Evolutionary conservation across 2,888 invertebrate species (phyloP).

Genomic region (Ennomos erosarius): DNA sequence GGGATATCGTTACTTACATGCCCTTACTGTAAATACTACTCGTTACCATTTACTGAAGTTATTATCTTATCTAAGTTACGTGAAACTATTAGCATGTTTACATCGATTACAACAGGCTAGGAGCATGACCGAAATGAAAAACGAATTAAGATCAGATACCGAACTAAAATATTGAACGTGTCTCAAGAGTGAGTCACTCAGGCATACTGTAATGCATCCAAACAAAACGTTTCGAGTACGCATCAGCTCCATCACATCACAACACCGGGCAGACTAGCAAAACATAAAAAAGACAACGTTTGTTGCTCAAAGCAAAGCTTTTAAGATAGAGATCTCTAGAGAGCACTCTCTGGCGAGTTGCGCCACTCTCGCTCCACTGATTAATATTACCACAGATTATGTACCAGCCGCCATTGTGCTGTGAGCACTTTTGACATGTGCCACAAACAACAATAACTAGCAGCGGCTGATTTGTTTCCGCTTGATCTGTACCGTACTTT

Average conservation of each 20-base stretch:
- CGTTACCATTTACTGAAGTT: too few species aligned
- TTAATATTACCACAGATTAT: slow-evolving; percentile 8
- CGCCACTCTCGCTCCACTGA: slow-evolving; percentile 7
- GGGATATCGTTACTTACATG: not conserved
- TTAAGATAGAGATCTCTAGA: slow-evolving; percentile 53
- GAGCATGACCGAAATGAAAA: too few species aligned
- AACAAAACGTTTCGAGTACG: slow-evolving; percentile 5
- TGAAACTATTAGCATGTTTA: too few species aligned
- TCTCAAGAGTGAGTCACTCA: not conserved
- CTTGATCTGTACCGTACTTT: not conserved
- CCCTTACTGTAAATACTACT: not conserved
- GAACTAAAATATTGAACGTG: not conserved
- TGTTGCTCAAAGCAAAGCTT: slow-evolving; percentile 45
- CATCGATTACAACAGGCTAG: too few species aligned
- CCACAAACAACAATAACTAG: slow-evolving; percentile 8
- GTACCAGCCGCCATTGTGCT: slow-evolving; percentile 1
- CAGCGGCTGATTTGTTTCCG: slow-evolving; percentile 5
- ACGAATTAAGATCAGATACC: not conserved
- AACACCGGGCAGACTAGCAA: slow-evolving; percentile 23
- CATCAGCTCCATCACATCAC: slow-evolving; percentile 12
- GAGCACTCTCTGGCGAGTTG: slow-evolving; percentile 2
- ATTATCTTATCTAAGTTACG: too few species aligned
- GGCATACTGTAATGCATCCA: not conserved
- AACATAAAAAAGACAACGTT: slow-evolving; percentile 38
- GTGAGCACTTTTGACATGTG: slow-evolving; percentile 5